A percentile compares a stretch with the other conserved stretches of the same genome.
These are phyloP conservation scores for Nomada ferruginata DNA, from an alignment of 2,888 invertebrate genomes.

Conservation along the genomic window DNA sequence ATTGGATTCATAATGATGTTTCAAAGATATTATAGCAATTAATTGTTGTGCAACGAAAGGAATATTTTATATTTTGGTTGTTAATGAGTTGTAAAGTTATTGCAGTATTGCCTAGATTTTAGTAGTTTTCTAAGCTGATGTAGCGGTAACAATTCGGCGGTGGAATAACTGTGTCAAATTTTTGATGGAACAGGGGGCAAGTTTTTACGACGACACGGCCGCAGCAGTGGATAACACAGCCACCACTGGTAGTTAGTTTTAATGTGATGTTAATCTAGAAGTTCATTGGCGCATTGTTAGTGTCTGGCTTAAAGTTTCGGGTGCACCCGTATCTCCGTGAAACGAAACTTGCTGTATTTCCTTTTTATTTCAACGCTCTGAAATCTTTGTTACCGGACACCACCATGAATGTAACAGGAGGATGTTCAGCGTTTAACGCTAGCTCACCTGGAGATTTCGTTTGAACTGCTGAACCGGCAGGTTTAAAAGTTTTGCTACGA, in stretches of 20 bases:
- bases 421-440: slow-evolving; percentile 14
- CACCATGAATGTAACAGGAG: slow-evolving; percentile 16
- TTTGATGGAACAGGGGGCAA: slow-evolving; percentile 20
- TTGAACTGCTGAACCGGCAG: not conserved
- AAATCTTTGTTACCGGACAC: slow-evolving; percentile 24
- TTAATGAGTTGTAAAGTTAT: not conserved
- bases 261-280: slow-evolving; percentile 48
- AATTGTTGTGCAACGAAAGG: no score
- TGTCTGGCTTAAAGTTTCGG: slow-evolving; percentile 39
- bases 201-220: slow-evolving; percentile 34
- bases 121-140: not conserved
- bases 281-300: slow-evolving; percentile 39
- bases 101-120: not conserved
- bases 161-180: slow-evolving; percentile 26
- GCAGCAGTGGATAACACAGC: slow-evolving; percentile 23
- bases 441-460: not conserved
- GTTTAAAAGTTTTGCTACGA: not conserved
- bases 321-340: slow-evolving; percentile 29
- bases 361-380: slow-evolving; percentile 20
- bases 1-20: no score
- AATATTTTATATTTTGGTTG: no score
- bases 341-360: slow-evolving; percentile 34
- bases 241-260: slow-evolving; percentile 32
- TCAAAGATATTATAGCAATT: no score
- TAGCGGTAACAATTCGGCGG: not conserved